These are phyloP conservation scores for Scopus umbretta DNA, from an alignment of 2,113 vertebrate species.

Conservation along the genomic window DNA sequence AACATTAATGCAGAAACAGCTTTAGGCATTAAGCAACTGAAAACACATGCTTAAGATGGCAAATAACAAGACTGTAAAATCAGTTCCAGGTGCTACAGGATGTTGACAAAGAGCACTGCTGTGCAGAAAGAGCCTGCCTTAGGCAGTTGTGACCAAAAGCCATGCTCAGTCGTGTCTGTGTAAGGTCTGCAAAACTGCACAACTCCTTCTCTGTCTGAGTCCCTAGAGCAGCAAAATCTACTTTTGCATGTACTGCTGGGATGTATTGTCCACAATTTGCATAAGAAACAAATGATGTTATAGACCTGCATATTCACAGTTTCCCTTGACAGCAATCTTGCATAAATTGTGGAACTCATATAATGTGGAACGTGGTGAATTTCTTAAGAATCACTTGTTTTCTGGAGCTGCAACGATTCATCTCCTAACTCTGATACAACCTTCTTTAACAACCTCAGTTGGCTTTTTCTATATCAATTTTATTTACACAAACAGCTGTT, in stretches of 20 bases:
- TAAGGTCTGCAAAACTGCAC: background rate
- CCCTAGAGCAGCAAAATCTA: background rate
- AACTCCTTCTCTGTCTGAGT: background rate
- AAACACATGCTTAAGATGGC: background rate
- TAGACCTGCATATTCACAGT: background rate
- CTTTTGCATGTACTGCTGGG: background rate
- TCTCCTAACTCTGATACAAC: background rate
- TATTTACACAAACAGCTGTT: background rate
- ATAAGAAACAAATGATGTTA: background rate
- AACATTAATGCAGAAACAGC: background rate
- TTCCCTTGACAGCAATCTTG: background rate
- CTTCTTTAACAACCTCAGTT: background rate
- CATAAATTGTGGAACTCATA: fast-evolving
- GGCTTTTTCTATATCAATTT: background rate
- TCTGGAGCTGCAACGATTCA: background rate
- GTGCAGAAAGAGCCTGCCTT: background rate
- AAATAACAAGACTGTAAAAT: background rate
- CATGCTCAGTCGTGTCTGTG: background rate
- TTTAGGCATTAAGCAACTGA: background rate
- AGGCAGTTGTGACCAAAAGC: background rate
- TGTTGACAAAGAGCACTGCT: background rate
- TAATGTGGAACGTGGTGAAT: background rate
- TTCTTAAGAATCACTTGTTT: background rate
- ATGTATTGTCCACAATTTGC: background rate
- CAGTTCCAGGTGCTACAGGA: background rate